Base-by-base conservation (phyloP, 2,888 invertebrate species). In the Labia minor region DNA sequence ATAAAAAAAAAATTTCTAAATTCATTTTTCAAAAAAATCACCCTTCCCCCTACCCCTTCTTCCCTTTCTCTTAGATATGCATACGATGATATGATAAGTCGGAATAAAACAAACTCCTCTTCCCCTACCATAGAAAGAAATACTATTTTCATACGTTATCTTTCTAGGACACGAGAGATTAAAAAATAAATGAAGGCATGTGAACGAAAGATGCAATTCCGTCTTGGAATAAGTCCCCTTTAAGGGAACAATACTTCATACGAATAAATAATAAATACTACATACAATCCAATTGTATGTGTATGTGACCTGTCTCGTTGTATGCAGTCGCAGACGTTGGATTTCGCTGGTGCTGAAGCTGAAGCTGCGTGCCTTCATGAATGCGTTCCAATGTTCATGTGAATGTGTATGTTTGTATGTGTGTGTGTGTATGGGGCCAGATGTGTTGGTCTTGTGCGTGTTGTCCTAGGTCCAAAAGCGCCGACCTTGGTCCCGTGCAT, bases 361-460 rank as follows among this genome's bases (percentile, higher is more conserved):
- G 49, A 49, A 49, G 49, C 49, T 49, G 49, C 49, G 49, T 49
- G 49, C 49, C 49, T 49, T 49, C 49, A 49, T 49, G 49, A 49
- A 49, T 49, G 49, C 49, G 49, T 49, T 49, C 49, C 49, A 49
- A 11, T 49, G 49, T 4, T 14, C 4, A 49, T 49, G 49, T 49
- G 49, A 8, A 2, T 49, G 49, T 49, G 16, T 49, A 3, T 49
- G 49, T 49, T 4, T 2, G 6, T 14, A 49, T 49, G 26, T 26
- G 8, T 26, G 26, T 6, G 26, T 26, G 26, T 26, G 26, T 26
- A n/a, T n/a, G n/a, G n/a, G 33, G 11, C 33, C 33, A 33, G 33
- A 33, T 33, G 33, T 33, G 33, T 33, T 33, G 11, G 49, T 49
- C 8, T 49, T 49, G 49, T 49, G 49, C 49, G 49, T 49, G 49